phyloP scores from a whole-genome alignment of 2,888 invertebrate species.

The Lochmaea crataegi region DNA sequence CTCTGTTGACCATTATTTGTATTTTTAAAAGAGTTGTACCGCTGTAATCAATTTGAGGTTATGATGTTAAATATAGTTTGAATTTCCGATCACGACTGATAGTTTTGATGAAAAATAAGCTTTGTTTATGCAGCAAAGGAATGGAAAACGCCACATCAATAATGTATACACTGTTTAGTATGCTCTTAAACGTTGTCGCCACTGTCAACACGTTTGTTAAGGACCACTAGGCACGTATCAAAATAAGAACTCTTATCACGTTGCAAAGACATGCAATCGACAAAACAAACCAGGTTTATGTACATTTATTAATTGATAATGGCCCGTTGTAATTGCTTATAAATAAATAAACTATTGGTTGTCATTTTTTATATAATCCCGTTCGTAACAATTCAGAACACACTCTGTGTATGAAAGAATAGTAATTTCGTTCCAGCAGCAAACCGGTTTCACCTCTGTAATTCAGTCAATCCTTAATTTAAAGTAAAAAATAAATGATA shows the following conservation, averaged over 20 bases:
- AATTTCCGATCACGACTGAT: slow-evolving; percentile 24
- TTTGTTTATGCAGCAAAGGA: slow-evolving; percentile 28
- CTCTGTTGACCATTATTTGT: neutral
- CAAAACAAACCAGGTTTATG: slow-evolving; percentile 37
- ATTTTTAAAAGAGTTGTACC: slow-evolving; percentile 6
- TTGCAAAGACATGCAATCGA: slow-evolving; percentile 36
- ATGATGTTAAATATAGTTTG: slow-evolving; percentile 17
- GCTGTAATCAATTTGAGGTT: slow-evolving; percentile 25
- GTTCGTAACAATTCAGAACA: slow-evolving; percentile 13
- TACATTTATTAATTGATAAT: slow-evolving; percentile 36
- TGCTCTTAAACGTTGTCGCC: slow-evolving; percentile 31
- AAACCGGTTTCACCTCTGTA: neutral
- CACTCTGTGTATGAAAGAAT: slow-evolving; percentile 16
- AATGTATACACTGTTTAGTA: slow-evolving; percentile 39
- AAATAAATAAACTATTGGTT: slow-evolving; percentile 26
- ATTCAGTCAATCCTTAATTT: neutral
- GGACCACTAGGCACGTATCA: slow-evolving; percentile 34
- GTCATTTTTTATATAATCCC: slow-evolving; percentile 21
- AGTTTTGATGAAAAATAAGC: slow-evolving; percentile 28
- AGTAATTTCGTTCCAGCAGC: slow-evolving; percentile 6
- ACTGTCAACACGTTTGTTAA: slow-evolving; percentile 40
- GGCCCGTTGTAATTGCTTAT: slow-evolving; percentile 23
- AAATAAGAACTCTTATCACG: slow-evolving; percentile 39
- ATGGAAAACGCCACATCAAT: slow-evolving; percentile 35
- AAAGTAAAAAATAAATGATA: neutral